Evolutionary conservation across 2,888 invertebrate genomes (phyloP), one percentile per base, ranked within the genome.

Genomic region (Coremacera marginata): DNA sequence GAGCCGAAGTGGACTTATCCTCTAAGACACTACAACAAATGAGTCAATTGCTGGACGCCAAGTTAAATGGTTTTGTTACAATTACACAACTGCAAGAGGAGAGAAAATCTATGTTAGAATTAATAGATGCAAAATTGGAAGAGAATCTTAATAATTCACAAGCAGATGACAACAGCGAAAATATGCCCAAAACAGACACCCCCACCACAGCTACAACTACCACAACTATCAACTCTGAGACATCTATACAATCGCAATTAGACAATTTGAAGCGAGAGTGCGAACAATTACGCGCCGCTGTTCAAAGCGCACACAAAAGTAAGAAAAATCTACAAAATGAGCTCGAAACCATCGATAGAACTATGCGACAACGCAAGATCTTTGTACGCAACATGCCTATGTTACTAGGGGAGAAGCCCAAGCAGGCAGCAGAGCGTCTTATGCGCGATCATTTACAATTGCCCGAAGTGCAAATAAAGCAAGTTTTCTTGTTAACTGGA

Each of bases 321-420:
- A 83, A 81, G 68, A 70, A 75, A 8, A 80, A 79, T 55, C 37
- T 83, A 0, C 82, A 80, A 52, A 75, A 73, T n/a, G 82, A 83
- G 78, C 51, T 83, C 19, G 76, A 82, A 49, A 65, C 72, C 1
- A 73, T 83, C 11, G 82, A 83, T 44, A 79, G 76, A 71, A 11
- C 76, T n/a, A 57, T 83, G 19, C 80, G 80, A 19, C 78, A 79
- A 11, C 77, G 78, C 11, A 81, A 80, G 65, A 52, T 83, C 5
- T 78, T 83, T 68, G 76, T 83, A 67, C 79, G 78, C 71, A 81
- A 83, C 27, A 37, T 83, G 22, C 63, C 62, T 25, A 34, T 81
- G 1, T 19, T 22, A 14, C 52, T 78, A 44, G 11, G 27, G 14
- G 51, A 79, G 22, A 70, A 79, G 9, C 81, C 81, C 1, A 22